Base-by-base conservation (phyloP, 2,888 invertebrate genomes). In the Opisthograptis luteolata region DNA sequence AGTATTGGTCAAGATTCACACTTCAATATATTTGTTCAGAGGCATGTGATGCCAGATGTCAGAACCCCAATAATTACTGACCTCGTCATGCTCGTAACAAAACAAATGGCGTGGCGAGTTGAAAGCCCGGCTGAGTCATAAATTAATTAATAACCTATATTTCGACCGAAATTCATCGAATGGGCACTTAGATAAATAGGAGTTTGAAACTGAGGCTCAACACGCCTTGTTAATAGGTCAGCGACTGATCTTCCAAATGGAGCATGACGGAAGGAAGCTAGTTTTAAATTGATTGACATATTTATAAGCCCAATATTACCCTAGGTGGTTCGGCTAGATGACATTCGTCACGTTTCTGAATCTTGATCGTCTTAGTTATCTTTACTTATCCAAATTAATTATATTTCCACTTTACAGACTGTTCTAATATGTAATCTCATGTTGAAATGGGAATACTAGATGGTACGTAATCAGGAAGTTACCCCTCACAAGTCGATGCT, bases 211-310 rank as follows among this genome's bases (percentile, higher is more conserved):
- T 60, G 19, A 55, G 48, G 54, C 60, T 60, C 19, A 44, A 60
- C 62, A 60, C 55, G 53, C 45, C 55, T 62, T 58, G 54, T 57
- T 58, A 72, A 68, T 78, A 68, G 84, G 81, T 73, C 80, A 76
- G 48, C 48, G 56, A 64, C 60, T 70, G 62, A 62, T 65, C 55
- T 54, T 41, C 43, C 40, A 79, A 77, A 54, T 81, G 56, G 77
- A 73, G 71, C 79, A 62, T 70, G 73, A 73, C 79, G 64, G 73
- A 76, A 77, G 74, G 71, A 79, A 76, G 51, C 43, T 46, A 43
- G 47, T 47, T 56, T 60, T 42, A 27, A 68, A 71, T 70, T 74
- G 69, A 67, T 66, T 69, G 68, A 68, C 64, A 64, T 66, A 59
- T 66, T 66, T 58, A 64, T 64, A 62, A 66, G 62, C 62, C 62